Percentiles rank a stretch among this genome's conserved stretches.
Evolutionary conservation across 2,888 invertebrate species (phyloP).

Genomic region (Cantharis rustica): DNA sequence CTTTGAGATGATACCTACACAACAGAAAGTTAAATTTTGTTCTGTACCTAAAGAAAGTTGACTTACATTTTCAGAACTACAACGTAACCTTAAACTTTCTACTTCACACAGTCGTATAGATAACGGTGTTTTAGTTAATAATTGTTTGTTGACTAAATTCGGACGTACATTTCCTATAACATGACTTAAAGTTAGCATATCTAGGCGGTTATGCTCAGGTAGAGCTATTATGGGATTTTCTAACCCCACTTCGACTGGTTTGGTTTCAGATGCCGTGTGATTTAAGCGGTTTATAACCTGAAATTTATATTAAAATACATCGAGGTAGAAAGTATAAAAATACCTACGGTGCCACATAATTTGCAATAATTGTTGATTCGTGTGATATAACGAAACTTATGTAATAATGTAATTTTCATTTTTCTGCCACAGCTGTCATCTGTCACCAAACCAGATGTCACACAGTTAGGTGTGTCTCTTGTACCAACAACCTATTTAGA

Average conservation of each 20-base stretch:
- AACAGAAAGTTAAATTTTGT: not conserved
- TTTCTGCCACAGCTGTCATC: not conserved
- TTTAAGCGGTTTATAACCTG: not conserved
- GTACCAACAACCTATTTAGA: not conserved
- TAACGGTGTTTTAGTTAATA: not conserved
- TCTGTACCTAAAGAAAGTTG: not conserved
- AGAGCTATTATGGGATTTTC: not conserved
- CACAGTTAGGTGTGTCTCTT: not conserved
- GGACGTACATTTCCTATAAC: not conserved
- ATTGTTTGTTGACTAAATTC: not conserved
- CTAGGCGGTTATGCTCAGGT: not conserved
- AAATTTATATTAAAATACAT: not conserved
- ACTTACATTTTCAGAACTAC: not conserved
- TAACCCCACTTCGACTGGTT: not conserved
- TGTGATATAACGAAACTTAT: not conserved
- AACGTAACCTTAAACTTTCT: not conserved
- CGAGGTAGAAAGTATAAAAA: not conserved
- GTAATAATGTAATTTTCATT: not conserved
- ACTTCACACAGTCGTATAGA: not conserved
- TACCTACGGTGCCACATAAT: not conserved
- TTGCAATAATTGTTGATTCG: not conserved
- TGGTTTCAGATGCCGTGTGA: not conserved
- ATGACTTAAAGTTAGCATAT: not conserved
- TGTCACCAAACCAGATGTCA: not conserved
- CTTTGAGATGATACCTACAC: not conserved